Evolutionary conservation across 2,113 vertebrate genomes (phyloP).

Genomic region (Cyphotilapia sp.): DNA sequence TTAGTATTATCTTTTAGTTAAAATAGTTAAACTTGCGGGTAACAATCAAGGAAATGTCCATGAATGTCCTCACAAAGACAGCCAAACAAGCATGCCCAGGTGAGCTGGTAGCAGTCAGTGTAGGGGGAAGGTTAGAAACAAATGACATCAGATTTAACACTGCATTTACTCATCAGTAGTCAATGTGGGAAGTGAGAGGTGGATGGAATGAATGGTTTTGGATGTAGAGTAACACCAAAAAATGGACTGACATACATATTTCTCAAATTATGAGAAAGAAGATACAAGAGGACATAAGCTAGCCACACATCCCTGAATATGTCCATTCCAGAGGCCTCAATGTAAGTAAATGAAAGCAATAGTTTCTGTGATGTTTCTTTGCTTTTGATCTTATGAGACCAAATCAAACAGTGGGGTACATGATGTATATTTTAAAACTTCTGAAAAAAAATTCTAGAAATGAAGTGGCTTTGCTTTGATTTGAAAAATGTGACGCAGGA

Average conservation of each 20-base stretch:
- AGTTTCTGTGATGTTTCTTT: background rate
- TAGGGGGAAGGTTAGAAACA: background rate
- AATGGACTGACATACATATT: background rate
- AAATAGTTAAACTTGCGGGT: background rate
- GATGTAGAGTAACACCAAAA: background rate
- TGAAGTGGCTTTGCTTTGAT: slow-evolving; percentile 4
- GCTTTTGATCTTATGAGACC: background rate
- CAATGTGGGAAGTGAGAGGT: background rate
- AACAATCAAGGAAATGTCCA: background rate
- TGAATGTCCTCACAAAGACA: background rate
- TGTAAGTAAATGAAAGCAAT: background rate
- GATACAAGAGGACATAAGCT: background rate
- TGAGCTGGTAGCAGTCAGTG: background rate
- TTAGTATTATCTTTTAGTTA: background rate
- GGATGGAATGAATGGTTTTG: background rate
- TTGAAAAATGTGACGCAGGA: background rate
- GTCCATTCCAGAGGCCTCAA: background rate
- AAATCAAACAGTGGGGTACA: background rate
- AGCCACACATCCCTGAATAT: background rate
- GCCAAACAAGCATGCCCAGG: background rate
- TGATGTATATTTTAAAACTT: background rate
- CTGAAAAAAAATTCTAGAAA: background rate
- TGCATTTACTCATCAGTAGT: background rate
- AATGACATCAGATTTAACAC: background rate
- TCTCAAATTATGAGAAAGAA: background rate